These are phyloP conservation scores for Forficula auricularia DNA, from an alignment of 1,140 invertebrate species.

Conservation along the genomic window DNA sequence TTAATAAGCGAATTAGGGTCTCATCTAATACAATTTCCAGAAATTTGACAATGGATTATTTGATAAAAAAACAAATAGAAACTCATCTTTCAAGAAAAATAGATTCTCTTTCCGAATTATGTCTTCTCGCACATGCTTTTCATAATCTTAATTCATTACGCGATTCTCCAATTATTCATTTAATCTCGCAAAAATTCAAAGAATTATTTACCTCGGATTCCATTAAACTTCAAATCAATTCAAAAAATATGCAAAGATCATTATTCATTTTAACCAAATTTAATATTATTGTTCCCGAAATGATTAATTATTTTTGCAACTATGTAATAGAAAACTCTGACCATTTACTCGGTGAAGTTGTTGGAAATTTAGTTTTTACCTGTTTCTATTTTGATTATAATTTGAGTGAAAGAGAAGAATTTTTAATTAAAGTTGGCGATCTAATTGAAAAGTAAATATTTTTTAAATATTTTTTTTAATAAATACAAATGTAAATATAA, in stretches of 20 bases:
- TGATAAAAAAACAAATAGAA: no score
- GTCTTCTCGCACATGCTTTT: no score
- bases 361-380: slow-evolving; percentile 28
- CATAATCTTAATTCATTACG: no score
- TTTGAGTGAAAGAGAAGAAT: slow-evolving; percentile 21
- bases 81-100: no score
- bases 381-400: slow-evolving; percentile 29
- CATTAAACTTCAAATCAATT: slow-evolving; percentile 26
- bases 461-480: slow-evolving; percentile 17
- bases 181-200: slow-evolving; percentile 16
- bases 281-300: slow-evolving; percentile 23
- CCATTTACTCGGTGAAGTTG: slow-evolving; percentile 27
- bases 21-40: no score
- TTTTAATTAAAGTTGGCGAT: slow-evolving; percentile 19
- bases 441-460: slow-evolving; percentile 8
- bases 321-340: slow-evolving; percentile 25
- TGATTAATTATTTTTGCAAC: slow-evolving; percentile 25
- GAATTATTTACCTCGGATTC: no score
- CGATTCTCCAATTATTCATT: slow-evolving; percentile 9
- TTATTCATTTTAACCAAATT: slow-evolving; percentile 22
- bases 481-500: slow-evolving; percentile 2
- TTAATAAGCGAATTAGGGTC: no score
- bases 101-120: no score
- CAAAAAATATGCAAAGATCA: slow-evolving; percentile 25
- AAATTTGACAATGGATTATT: no score